Conservation (phyloP, 2,888 invertebrate species). For the Penaeus monodon region DNA sequence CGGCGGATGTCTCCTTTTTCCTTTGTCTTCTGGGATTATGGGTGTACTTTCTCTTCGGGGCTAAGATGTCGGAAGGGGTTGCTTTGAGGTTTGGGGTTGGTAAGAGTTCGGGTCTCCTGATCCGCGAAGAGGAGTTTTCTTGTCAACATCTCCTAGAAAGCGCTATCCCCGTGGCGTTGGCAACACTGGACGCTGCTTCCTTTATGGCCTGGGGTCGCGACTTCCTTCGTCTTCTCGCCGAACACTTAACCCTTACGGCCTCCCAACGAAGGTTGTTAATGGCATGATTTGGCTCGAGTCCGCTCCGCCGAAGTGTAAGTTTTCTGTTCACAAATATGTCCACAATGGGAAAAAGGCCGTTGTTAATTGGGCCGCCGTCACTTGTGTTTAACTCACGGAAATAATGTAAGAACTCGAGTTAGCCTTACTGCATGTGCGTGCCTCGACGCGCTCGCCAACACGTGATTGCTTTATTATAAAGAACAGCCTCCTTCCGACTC, state of each 20-base stretch:
- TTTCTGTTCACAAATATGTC: constrained; percentile 59
- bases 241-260: constrained; percentile 14
- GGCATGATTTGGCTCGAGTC: not conserved
- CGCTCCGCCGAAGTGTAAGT: constrained; percentile 47
- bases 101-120: no score
- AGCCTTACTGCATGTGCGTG: constrained; percentile 38
- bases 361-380: constrained; percentile 53
- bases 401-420: constrained; percentile 49
- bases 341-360: constrained; percentile 58
- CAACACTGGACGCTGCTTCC: constrained; percentile 39
- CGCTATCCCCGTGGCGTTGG: constrained; percentile 14
- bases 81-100: no score
- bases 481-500: no score
- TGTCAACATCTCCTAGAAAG: no score
- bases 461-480: no score
- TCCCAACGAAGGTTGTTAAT: not conserved
- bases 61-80: no score
- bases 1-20: no score
- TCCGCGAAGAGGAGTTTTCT: no score
- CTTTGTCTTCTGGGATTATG: no score
- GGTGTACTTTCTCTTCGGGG: no score
- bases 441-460: constrained; percentile 6
- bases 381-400: constrained; percentile 55
- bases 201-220: constrained; percentile 53
- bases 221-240: constrained; percentile 25